Evolutionary conservation across 2,113 vertebrate genomes (phyloP).

Genomic region (Monopterus albus): DNA sequence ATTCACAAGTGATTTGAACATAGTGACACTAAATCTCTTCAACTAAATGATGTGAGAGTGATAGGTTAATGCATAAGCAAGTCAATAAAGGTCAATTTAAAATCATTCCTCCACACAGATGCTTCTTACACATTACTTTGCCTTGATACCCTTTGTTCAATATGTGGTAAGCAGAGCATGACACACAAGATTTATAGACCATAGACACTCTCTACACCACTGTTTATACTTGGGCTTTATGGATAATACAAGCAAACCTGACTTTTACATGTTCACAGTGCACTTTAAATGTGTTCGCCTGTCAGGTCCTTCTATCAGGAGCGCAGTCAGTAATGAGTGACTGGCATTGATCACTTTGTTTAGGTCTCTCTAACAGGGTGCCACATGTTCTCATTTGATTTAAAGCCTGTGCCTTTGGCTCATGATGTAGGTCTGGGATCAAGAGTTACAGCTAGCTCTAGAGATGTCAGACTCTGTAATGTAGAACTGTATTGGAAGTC

Average conservation of each 20-base stretch:
- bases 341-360: constrained; percentile 32
- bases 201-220: neutral
- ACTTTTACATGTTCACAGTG: neutral
- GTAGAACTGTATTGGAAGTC: constrained; percentile 38
- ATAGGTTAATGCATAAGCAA: too few species aligned
- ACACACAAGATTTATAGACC: neutral
- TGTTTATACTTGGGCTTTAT: neutral
- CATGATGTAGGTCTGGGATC: constrained; percentile 28
- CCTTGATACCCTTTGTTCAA: neutral
- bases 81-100: too few species aligned
- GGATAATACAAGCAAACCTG: neutral
- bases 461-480: constrained; percentile 45
- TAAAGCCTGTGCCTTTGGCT: constrained; percentile 42
- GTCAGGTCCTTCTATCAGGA: constrained; percentile 20
- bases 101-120: too few species aligned
- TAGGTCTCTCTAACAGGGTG: constrained; percentile 6
- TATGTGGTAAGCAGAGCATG: neutral
- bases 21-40: neutral
- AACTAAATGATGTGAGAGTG: neutral
- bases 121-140: too few species aligned
- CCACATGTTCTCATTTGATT: constrained; percentile 27
- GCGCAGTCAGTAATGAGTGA: constrained; percentile 32
- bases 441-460: constrained; percentile 48
- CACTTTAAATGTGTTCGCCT: constrained; percentile 26
- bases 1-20: neutral